Percentiles rank a stretch among this genome's conserved stretches.
Evolutionary conservation across 2,113 vertebrate species (phyloP).

Genomic region (Poecilia latipinna): DNA sequence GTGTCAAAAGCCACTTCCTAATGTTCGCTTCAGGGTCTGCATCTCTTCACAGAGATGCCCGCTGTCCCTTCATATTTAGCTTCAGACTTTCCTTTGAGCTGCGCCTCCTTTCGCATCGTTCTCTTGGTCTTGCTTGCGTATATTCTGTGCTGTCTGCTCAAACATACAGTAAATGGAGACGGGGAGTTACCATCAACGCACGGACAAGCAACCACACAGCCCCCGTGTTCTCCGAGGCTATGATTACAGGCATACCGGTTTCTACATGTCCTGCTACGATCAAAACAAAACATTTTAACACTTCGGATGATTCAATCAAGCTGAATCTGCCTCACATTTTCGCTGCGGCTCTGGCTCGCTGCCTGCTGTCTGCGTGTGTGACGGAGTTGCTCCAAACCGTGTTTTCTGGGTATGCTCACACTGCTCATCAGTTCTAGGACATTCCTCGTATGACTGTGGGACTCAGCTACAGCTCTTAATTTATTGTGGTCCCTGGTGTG

Average conservation of each 20-base stretch:
- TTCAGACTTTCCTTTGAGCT: conserved; percentile 26
- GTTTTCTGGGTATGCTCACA: conserved; percentile 26
- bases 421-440: conserved; percentile 45
- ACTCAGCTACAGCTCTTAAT: conserved; percentile 57
- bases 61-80: conserved; percentile 38
- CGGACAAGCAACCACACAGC: conserved; percentile 33
- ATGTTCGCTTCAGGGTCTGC: conserved; percentile 33
- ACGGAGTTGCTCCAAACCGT: conserved; percentile 41
- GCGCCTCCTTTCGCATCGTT: conserved; percentile 7
- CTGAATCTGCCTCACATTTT: conserved; percentile 33
- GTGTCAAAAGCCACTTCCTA: conserved; percentile 35
- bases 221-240: conserved; percentile 42
- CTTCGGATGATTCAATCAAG: conserved; percentile 57
- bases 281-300: conserved; percentile 49
- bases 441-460: conserved; percentile 52
- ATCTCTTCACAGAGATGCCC: conserved; percentile 29
- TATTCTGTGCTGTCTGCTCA: conserved; percentile 52
- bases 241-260: conserved; percentile 50
- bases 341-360: conserved; percentile 51
- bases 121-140: conserved; percentile 38
- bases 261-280: conserved; percentile 49
- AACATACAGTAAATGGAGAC: conserved; percentile 13
- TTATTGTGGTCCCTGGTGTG: conserved; percentile 50
- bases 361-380: conserved; percentile 36
- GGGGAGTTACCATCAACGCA: background rate